Evolutionary conservation across 2,888 invertebrate species (phyloP).

Genomic region (Laothoe populi): DNA sequence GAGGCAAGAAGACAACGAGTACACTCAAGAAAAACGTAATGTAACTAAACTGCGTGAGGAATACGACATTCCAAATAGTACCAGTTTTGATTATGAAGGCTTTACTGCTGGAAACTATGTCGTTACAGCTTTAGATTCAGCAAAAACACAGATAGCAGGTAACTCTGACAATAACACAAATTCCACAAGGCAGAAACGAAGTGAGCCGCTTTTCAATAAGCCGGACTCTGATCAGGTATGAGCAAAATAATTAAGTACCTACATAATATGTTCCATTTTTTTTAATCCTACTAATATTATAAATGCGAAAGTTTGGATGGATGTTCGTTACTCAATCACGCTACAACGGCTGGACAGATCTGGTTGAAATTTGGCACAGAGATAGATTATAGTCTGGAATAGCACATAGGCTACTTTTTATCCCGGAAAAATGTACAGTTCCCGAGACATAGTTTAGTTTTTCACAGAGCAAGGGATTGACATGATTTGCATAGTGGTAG

Average conservation of each 20-base stretch:
- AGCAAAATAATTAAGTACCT: neutral
- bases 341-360: no score
- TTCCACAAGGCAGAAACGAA: constrained; percentile 55
- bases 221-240: constrained; percentile 65
- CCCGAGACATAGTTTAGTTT: no score
- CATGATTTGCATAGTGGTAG: no score
- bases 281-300: no score
- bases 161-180: constrained; percentile 18
- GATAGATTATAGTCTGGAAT: no score
- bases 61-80: constrained; percentile 58
- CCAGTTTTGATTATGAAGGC: constrained; percentile 58
- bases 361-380: no score
- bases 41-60: constrained; percentile 44
- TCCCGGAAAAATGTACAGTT: no score
- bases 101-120: constrained; percentile 49
- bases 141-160: constrained; percentile 11
- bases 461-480: no score
- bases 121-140: constrained; percentile 39
- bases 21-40: constrained; percentile 61
- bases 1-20: constrained; percentile 54
- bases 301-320: no score
- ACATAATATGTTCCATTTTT: no score
- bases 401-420: no score
- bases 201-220: constrained; percentile 59
- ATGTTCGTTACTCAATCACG: no score